Conservation (phyloP, 2,888 invertebrate species). For the Oxycera nigricornis region DNA sequence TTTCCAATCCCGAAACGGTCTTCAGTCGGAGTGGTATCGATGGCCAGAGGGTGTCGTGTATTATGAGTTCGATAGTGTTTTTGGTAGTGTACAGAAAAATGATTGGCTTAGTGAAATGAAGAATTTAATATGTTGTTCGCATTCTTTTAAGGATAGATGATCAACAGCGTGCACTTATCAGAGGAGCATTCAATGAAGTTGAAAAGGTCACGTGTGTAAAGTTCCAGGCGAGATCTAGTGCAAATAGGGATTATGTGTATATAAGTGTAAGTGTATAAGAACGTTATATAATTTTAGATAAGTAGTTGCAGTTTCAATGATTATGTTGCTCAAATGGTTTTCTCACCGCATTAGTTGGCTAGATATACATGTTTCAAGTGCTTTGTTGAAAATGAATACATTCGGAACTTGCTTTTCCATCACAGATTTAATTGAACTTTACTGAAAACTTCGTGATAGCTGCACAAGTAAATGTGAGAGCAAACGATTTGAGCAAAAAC, state of each 20-base stretch:
- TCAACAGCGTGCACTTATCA: constrained; percentile 68
- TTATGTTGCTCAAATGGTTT: not conserved
- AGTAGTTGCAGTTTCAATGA: not conserved
- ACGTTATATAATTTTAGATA: not conserved
- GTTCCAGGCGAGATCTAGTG: constrained; percentile 68
- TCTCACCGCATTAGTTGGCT: too few species aligned
- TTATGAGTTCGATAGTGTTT: constrained; percentile 69
- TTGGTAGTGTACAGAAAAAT: constrained; percentile 50
- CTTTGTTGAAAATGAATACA: too few species aligned
- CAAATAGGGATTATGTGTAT: constrained; percentile 51
- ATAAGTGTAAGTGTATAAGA: constrained; percentile 51
- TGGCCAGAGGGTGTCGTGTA: constrained; percentile 74
- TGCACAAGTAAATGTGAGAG: too few species aligned
- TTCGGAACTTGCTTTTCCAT: too few species aligned
- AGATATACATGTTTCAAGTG: too few species aligned
- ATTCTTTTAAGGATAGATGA: constrained; percentile 53
- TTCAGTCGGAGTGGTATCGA: constrained; percentile 64
- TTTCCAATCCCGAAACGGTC: constrained; percentile 64
- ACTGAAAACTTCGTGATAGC: too few species aligned
- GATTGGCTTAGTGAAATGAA: not conserved
- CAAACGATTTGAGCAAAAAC: too few species aligned
- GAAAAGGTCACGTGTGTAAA: constrained; percentile 75
- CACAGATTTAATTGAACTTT: too few species aligned
- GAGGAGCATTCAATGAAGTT: constrained; percentile 73
- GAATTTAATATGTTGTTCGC: not conserved